A percentile compares a stretch with the other conserved stretches of the same genome.
These are phyloP conservation scores for Sardinella longiceps DNA, from an alignment of 2,797 vertebrate species.

Conservation along the genomic window DNA sequence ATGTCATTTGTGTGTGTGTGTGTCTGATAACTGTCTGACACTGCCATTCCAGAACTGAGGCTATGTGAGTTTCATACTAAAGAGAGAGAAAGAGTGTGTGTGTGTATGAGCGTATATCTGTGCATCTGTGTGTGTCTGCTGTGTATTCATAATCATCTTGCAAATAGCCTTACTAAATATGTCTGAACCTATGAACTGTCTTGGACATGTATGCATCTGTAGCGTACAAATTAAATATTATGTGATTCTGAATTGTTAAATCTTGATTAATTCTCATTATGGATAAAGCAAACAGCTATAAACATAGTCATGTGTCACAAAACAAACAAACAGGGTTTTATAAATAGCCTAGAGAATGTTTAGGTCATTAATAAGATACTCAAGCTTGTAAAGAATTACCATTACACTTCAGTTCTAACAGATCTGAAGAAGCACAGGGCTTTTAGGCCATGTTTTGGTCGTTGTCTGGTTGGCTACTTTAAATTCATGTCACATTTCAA, in stretches of 20 bases:
- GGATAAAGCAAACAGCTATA: background rate
- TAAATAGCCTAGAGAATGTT: background rate
- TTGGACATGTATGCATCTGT: background rate
- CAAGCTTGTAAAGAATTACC: background rate
- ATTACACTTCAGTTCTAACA: background rate
- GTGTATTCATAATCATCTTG: too few species aligned
- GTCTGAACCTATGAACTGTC: too few species aligned
- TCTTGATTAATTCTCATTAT: background rate
- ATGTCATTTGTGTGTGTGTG: background rate
- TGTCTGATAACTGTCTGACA: background rate
- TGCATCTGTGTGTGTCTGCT: too few species aligned
- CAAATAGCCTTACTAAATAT: too few species aligned
- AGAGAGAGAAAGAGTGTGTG: background rate
- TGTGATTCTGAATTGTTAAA: background rate
- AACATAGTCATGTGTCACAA: background rate
- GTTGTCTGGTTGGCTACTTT: constrained; percentile 4
- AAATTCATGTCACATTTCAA: constrained; percentile 42
- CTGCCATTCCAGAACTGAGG: too few species aligned
- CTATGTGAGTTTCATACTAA: background rate
- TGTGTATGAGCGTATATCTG: background rate
- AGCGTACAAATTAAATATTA: background rate
- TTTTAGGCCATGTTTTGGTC: background rate
- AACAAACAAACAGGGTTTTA: background rate
- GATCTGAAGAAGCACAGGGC: background rate
- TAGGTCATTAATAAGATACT: background rate